Conservation (phyloP, 2,113 vertebrate species). For the Zosterops hypoxanthus region DNA sequence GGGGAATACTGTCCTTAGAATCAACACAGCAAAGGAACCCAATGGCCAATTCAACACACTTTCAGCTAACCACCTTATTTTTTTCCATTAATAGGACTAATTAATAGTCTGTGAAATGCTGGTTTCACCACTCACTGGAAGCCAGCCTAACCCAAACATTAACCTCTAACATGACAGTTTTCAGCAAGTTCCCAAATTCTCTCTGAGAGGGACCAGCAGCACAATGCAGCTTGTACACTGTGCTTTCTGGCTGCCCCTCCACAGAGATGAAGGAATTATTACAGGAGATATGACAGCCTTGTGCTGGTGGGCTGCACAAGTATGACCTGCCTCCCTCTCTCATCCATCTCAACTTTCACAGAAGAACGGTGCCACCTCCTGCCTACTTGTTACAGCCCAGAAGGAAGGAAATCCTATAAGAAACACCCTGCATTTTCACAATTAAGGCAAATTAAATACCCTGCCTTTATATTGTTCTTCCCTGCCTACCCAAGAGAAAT, state of each 20-base stretch:
- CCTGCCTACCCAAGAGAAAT: neutral
- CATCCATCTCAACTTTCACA: fast-evolving
- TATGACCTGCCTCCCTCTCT: neutral
- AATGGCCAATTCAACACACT: neutral
- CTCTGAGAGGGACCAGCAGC: neutral
- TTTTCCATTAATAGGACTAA: neutral
- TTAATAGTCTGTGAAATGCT: neutral
- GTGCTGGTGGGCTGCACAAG: neutral
- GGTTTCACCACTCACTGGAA: neutral
- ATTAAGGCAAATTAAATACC: neutral
- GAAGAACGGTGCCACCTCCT: neutral
- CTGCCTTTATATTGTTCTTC: neutral
- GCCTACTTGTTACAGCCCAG: neutral
- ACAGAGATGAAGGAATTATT: neutral
- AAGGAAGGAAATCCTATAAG: neutral
- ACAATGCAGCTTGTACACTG: neutral
- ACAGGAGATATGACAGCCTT: neutral
- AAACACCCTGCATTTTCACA: neutral
- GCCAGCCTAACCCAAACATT: neutral
- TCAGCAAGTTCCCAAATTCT: neutral
- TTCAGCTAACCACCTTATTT: neutral
- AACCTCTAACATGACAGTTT: neutral
- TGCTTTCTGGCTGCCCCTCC: neutral
- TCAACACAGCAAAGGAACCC: neutral
- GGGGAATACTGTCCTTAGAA: neutral